Evolutionary conservation across 2,113 vertebrate species (phyloP), one percentile per base, ranked within the genome.

Genomic region (Todiramphus saurophagus): DNA sequence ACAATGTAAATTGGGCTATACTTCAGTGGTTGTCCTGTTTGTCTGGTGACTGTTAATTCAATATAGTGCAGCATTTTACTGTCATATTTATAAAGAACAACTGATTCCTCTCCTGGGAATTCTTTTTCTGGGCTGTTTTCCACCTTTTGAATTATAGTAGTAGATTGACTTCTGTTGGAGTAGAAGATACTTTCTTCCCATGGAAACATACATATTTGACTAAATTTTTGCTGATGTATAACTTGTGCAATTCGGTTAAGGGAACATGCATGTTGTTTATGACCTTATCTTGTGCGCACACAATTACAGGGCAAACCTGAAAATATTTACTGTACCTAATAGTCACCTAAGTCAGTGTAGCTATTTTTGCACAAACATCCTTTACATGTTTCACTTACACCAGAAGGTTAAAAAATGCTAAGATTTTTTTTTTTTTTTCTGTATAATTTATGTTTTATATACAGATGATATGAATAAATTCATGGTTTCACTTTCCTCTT

Each of bases 11-110:
- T 30, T 82, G 13, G 20, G 17, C 43, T 82, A n/a, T 87, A 46
- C 96, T 96, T 82, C 64, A 55, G 8, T 56, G 51, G 46, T 60
- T 92, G 41, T 92, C 17, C 18, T 70, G 24, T 93, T 97, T 96
- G 55, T 78, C 83, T 59, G 60, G 37, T 66, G 73, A 96, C 41
- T 58, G n/a, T 94, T 95, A 76, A 92, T 87, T 85, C 92, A 85
- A 87, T 41, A 79, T 62, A 66, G 48, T 53, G 48, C 24, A 46
- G 15, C 20, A 37, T 44, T 94, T 92, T 88, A 60, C n/a, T 72
- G 33, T 58, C 23, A 33, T 90, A 82, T 84, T 81, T 93, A 88
- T 83, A 74, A 91, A 50, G 63, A 83, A 23, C 18, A 73, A 78
- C 23, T 43, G 31, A 87, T 70, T 87, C 5, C 3, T 69, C 28